Conservation (phyloP, 2,888 invertebrate genomes). For the Drosophila paramelanica region DNA sequence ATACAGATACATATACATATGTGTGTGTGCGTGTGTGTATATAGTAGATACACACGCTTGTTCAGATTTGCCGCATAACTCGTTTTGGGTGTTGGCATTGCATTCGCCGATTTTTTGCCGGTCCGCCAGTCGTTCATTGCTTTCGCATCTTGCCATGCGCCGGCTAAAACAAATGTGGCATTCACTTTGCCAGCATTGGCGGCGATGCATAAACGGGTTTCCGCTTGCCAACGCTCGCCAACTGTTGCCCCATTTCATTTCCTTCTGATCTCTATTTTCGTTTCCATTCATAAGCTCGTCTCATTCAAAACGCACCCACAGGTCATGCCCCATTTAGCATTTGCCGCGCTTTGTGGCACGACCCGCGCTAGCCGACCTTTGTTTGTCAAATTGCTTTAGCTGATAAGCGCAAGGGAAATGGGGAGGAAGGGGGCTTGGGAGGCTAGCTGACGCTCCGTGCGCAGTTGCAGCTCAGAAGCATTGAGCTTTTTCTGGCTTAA, state of each 20-base stretch:
- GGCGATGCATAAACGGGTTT: slow-evolving; percentile 54
- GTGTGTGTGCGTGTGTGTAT: slow-evolving; percentile 15
- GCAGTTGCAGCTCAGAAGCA: slow-evolving; percentile 11
- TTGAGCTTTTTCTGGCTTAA: slow-evolving; percentile 23
- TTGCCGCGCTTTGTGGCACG: slow-evolving; percentile 23
- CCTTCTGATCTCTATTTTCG: not conserved
- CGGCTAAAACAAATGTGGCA: slow-evolving; percentile 47
- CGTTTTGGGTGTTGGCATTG: slow-evolving; percentile 61
- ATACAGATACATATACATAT: slow-evolving; percentile 29
- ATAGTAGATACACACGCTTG: slow-evolving; percentile 40
- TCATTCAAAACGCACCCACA: slow-evolving; percentile 36
- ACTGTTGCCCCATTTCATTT: not conserved
- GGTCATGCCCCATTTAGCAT: slow-evolving; percentile 46
- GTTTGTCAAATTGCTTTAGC: slow-evolving; percentile 33
- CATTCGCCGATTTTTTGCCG: slow-evolving; percentile 54
- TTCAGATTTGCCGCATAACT: slow-evolving; percentile 55
- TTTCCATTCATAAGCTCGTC: slow-evolving; percentile 32
- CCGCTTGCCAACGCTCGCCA: slow-evolving; percentile 13
- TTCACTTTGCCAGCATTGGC: slow-evolving; percentile 37
- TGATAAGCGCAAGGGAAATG: slow-evolving; percentile 27
- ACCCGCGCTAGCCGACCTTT: slow-evolving; percentile 11
- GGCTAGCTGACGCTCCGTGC: not conserved
- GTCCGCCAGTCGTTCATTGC: slow-evolving; percentile 38
- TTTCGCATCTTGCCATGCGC: slow-evolving; percentile 39
- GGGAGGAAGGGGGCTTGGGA: not conserved